Evolutionary conservation across 2,113 vertebrate genomes (phyloP).

Genomic region (Chloebia gouldiae): DNA sequence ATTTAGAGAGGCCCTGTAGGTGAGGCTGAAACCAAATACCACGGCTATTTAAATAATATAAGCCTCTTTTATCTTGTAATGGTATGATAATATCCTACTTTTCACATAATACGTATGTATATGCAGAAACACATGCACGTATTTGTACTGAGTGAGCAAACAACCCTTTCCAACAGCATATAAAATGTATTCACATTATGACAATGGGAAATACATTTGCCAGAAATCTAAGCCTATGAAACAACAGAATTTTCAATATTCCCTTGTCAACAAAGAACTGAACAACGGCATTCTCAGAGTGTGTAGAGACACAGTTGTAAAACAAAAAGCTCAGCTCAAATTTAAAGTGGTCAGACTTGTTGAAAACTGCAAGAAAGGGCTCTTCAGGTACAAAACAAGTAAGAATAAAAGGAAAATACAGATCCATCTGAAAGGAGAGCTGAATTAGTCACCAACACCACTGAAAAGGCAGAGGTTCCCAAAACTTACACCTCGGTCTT

Average conservation of each 20-base stretch:
- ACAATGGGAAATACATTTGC: neutral
- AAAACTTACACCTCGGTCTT: neutral
- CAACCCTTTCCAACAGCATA: neutral
- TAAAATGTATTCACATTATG: neutral
- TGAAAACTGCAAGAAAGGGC: neutral
- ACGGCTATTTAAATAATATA: neutral
- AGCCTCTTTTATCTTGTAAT: neutral
- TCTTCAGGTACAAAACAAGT: neutral
- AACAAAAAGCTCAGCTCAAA: neutral
- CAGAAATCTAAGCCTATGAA: neutral
- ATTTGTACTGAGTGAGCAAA: neutral
- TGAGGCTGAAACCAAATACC: slow-evolving; percentile 30
- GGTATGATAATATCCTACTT: neutral
- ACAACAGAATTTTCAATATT: neutral
- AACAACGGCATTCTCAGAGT: neutral
- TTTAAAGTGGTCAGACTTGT: neutral
- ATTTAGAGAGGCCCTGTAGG: slow-evolving; percentile 31
- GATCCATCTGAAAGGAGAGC: neutral
- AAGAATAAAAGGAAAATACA: neutral
- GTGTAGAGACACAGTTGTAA: neutral
- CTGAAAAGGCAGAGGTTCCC: neutral
- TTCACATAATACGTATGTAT: neutral
- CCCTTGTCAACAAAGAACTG: neutral
- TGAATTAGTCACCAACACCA: neutral
- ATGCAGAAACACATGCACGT: accelerated